Percentiles rank a stretch among this genome's conserved stretches.
These are phyloP conservation scores for Vireo altiloquus DNA, from an alignment of 2,113 vertebrate genomes.

Conservation along the genomic window DNA sequence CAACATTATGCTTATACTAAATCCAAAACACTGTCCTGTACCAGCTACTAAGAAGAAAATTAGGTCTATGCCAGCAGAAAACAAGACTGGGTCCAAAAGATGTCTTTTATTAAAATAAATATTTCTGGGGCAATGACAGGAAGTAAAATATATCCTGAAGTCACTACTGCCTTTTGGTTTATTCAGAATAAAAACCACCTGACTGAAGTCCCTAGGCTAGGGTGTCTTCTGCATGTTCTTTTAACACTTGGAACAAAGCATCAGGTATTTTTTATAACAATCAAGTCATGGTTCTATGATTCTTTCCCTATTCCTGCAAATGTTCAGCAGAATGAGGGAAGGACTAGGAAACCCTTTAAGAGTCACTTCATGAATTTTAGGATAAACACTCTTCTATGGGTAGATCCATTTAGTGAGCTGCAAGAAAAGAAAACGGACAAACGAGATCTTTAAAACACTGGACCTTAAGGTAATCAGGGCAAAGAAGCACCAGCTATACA, in stretches of 20 bases:
- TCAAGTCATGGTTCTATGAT: accelerated
- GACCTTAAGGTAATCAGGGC: background rate
- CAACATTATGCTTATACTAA: background rate
- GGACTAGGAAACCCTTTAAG: background rate
- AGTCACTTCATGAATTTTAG: background rate
- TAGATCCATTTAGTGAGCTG: background rate
- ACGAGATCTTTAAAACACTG: background rate
- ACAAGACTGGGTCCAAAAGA: background rate
- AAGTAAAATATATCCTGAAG: background rate
- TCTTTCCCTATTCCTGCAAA: background rate
- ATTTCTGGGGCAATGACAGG: background rate
- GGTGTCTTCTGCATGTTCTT: background rate
- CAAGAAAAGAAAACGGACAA: background rate
- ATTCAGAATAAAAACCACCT: background rate
- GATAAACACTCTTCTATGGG: background rate
- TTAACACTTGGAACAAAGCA: background rate
- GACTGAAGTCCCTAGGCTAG: background rate
- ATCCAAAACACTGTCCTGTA: background rate
- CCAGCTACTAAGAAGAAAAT: background rate
- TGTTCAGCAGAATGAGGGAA: background rate
- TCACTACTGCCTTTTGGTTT: background rate
- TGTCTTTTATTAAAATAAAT: background rate
- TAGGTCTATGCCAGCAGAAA: background rate
- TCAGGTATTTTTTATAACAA: background rate
- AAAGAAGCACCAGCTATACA: background rate